A percentile compares a stretch with the other conserved stretches of the same genome.
Evolutionary conservation across 1,140 invertebrate species (phyloP).

Genomic region (Zaprionus tsacasi): DNA sequence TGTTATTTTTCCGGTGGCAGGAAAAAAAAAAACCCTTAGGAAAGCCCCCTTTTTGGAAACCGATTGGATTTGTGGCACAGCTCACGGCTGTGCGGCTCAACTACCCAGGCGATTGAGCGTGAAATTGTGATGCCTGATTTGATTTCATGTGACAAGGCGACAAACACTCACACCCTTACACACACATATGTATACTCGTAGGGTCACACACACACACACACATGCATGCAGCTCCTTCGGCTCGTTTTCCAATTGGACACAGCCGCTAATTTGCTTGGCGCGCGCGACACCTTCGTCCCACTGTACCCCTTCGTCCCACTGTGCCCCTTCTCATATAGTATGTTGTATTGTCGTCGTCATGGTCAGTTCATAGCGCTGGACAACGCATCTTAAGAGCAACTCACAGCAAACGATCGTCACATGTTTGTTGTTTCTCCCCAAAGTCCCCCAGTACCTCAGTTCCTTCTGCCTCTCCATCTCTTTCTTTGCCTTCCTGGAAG

Average conservation of each 20-base stretch:
- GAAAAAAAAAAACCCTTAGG: constrained; percentile 43
- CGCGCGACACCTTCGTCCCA: constrained; percentile 65
- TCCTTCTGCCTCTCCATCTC: constrained; percentile 51
- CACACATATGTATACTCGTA: constrained; percentile 11
- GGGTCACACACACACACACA: background rate
- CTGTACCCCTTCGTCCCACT: background rate
- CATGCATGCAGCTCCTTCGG: constrained; percentile 28
- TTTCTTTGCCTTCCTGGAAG: constrained; percentile 75
- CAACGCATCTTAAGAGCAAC: constrained; percentile 49
- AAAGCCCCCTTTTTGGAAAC: constrained; percentile 29
- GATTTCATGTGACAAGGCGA: constrained; percentile 76
- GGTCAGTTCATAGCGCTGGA: constrained; percentile 67
- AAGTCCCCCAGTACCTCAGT: too few relatives aligned
- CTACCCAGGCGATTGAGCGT: constrained; percentile 75
- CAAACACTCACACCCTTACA: constrained; percentile 29
- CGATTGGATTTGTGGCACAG: constrained; percentile 74
- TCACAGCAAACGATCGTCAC: constrained; percentile 19
- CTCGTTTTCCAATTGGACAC: constrained; percentile 79
- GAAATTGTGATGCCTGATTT: constrained; percentile 82
- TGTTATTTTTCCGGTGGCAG: constrained; percentile 56
- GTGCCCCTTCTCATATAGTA: background rate
- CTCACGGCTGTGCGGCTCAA: constrained; percentile 77
- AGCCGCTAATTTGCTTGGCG: constrained; percentile 79
- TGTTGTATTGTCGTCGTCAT: constrained; percentile 55
- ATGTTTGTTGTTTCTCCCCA: constrained; percentile 48